These are phyloP conservation scores for Cliona cf. orientalis DNA, from an alignment of 37 sponge, comb jelly and placozoan genomes.

Conservation along the genomic window DNA sequence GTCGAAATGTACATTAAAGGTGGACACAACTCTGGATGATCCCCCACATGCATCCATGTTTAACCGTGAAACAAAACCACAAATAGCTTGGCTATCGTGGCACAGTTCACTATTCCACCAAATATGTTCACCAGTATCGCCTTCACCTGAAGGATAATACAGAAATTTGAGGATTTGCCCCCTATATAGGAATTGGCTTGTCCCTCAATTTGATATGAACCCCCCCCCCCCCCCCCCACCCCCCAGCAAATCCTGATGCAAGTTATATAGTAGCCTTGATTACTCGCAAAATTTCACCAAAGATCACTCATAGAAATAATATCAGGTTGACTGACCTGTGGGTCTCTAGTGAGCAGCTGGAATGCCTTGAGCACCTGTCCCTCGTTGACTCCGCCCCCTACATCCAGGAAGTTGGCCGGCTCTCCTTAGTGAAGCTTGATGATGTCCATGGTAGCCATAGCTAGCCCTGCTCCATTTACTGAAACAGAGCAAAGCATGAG, in stretches of 20 bases:
- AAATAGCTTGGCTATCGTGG: constrained; percentile 81
- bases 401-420: constrained; percentile 99
- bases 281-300: too few relatives aligned
- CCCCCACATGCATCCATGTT: constrained; percentile 6
- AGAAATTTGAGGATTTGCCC: too few relatives aligned
- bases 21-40: not conserved
- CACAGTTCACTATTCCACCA: constrained; percentile 98
- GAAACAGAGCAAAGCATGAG: not conserved
- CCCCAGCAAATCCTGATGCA: too few relatives aligned
- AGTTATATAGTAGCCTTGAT: too few relatives aligned
- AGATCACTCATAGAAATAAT: too few relatives aligned
- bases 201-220: too few relatives aligned
- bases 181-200: too few relatives aligned
- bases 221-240: too few relatives aligned
- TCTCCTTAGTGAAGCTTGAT: constrained; percentile 93
- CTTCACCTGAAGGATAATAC: constrained; percentile 78
- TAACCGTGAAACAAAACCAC: not conserved
- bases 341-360: constrained; percentile 83
- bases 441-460: constrained; percentile 99
- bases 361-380: constrained; percentile 89
- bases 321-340: too few relatives aligned
- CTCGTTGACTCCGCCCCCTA: constrained; percentile 94
- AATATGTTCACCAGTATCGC: constrained; percentile 97
- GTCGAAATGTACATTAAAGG: not conserved
- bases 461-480: constrained; percentile 99